Evolutionary conservation across 2,797 vertebrate genomes (phyloP).

Genomic region (Echeneis naucrates): DNA sequence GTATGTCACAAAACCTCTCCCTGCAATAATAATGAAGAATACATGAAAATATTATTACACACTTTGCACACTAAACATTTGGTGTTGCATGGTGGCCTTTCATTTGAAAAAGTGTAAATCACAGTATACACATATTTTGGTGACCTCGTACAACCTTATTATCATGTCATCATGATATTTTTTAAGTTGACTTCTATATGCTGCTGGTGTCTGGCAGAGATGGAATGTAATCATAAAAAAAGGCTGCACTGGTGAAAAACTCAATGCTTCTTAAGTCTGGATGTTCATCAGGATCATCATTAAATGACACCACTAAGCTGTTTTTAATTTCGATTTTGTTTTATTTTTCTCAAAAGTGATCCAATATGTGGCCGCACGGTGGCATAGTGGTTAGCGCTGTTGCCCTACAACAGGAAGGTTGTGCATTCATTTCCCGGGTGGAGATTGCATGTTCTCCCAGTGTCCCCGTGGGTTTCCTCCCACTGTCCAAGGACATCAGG

Average conservation of each 20-base stretch:
- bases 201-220: background rate
- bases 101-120: background rate
- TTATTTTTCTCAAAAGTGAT: no score
- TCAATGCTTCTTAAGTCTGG: no score
- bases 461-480: no score
- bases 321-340: background rate
- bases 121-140: background rate
- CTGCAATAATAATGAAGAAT: background rate
- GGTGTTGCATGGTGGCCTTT: background rate
- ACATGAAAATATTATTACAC: background rate
- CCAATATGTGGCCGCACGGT: no score
- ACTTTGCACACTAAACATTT: conserved; percentile 7
- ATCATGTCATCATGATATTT: background rate
- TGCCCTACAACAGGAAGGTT: no score
- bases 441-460: no score
- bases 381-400: no score
- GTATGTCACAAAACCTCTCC: background rate
- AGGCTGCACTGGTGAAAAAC: background rate
- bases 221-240: no score
- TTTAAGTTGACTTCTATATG: background rate
- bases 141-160: no score
- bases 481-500: no score
- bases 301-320: background rate
- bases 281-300: background rate
- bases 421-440: no score